Evolutionary conservation across 2,888 invertebrate species (phyloP).

Genomic region (Theretra japonica): DNA sequence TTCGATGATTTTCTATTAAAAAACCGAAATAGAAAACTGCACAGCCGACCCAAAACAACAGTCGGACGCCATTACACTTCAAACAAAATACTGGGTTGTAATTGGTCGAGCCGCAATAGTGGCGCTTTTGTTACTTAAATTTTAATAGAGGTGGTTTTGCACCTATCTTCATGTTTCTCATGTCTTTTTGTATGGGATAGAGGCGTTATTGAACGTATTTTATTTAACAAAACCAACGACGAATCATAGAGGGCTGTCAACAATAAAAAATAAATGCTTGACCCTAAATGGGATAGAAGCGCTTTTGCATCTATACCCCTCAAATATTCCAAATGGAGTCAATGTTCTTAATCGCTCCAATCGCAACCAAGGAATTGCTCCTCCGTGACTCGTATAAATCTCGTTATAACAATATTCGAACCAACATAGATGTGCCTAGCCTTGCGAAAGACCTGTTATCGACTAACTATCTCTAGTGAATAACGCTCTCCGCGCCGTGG

Average conservation of each 20-base stretch:
- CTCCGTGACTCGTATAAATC: conserved; percentile 37
- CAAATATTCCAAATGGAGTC: conserved; percentile 36
- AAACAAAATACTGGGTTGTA: conserved; percentile 8
- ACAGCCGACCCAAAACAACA: conserved; percentile 5
- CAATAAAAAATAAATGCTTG: conserved; percentile 19
- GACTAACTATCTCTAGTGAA: conserved; percentile 22
- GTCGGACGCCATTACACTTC: conserved; percentile 13
- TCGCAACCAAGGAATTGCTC: conserved; percentile 32
- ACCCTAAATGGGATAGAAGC: neutral
- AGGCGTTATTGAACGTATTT: conserved; percentile 13
- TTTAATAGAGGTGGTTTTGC: conserved; percentile 3
- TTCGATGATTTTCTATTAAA: conserved; percentile 13
- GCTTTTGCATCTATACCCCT: conserved; percentile 17
- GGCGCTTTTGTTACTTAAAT: conserved; percentile 18
- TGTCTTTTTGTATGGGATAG: conserved; percentile 16
- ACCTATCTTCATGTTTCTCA: neutral
- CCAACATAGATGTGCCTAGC: conserved; percentile 35
- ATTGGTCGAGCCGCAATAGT: conserved; percentile 18
- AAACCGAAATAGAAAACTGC: conserved; percentile 6
- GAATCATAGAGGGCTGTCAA: conserved; percentile 3
- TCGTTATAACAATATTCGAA: conserved; percentile 39
- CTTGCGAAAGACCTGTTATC: conserved; percentile 32
- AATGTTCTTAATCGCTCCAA: conserved; percentile 34
- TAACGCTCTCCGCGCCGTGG: conserved; percentile 11
- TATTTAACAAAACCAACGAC: conserved; percentile 7